Conservation (phyloP, 2,113 vertebrate species). For the Brachyhypopomus gauderio region DNA sequence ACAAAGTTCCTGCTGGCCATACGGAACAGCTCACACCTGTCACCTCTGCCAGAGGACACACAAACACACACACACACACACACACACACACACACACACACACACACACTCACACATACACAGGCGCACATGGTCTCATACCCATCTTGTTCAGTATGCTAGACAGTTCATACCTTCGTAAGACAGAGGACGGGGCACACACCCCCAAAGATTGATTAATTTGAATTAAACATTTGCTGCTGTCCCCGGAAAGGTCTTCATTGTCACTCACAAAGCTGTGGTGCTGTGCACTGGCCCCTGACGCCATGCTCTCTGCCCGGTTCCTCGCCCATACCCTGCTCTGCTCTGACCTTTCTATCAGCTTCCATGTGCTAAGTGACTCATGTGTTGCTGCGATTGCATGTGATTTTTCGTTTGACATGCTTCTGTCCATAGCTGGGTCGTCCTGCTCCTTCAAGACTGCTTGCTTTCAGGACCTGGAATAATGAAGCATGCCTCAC, state of each 20-base stretch:
- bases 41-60: slow-evolving; percentile 51
- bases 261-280: slow-evolving; percentile 53
- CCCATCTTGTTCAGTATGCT: slow-evolving; percentile 47
- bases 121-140: slow-evolving; percentile 14
- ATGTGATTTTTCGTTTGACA: slow-evolving; percentile 21
- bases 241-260: slow-evolving; percentile 56
- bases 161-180: slow-evolving; percentile 38
- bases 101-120: background rate
- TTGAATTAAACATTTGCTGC: slow-evolving; percentile 57
- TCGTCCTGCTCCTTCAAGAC: slow-evolving; percentile 6
- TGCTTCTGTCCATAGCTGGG: background rate
- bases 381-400: background rate
- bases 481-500: background rate
- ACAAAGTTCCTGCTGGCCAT: slow-evolving; percentile 41
- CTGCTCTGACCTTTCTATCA: slow-evolving; percentile 42
- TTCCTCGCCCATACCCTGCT: slow-evolving; percentile 22
- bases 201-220: slow-evolving; percentile 52
- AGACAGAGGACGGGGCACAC: slow-evolving; percentile 35
- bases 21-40: slow-evolving; percentile 47
- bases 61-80: too few species aligned
- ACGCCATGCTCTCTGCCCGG: background rate
- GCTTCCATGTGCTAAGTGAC: slow-evolving; percentile 20
- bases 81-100: slow-evolving; percentile 25
- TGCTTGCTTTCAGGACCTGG: background rate
- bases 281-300: slow-evolving; percentile 39